Evolutionary conservation across 1,140 invertebrate species (phyloP).

Genomic region (Pseudomyrmex cubaensis): DNA sequence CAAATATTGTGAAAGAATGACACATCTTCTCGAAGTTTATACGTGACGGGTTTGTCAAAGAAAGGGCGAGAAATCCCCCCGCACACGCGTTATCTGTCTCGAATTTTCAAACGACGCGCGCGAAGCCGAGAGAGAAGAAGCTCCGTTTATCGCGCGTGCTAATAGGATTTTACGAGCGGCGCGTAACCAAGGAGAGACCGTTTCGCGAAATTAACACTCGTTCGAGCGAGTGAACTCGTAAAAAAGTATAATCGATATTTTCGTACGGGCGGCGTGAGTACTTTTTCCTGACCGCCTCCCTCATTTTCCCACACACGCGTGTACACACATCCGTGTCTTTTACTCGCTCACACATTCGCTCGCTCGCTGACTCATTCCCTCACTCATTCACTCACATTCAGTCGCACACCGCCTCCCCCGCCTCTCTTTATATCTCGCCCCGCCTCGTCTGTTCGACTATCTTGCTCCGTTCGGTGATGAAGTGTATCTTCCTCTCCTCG

Average conservation of each 20-base stretch:
- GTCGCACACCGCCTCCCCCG: neutral
- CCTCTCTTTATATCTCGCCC: conserved; percentile 34
- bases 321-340: neutral
- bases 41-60: neutral
- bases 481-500: neutral
- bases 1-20: neutral
- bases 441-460: conserved; percentile 10
- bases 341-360: conserved; percentile 33
- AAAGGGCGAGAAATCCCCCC: neutral
- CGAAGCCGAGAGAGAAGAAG: conserved; percentile 1
- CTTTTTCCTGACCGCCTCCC: conserved; percentile 55
- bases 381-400: conserved; percentile 31
- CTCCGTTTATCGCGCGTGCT: conserved; percentile 67
- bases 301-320: neutral
- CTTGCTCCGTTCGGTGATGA: conserved; percentile 26
- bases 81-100: neutral
- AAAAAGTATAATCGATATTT: conserved; percentile 80
- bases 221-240: conserved; percentile 69
- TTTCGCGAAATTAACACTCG: conserved; percentile 77
- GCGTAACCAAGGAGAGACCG: conserved; percentile 68
- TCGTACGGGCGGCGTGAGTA: conserved; percentile 70
- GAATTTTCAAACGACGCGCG: neutral
- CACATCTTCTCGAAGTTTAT: neutral
- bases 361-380: conserved; percentile 40
- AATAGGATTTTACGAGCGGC: conserved; percentile 76